Evolutionary conservation across 2,113 vertebrate genomes (phyloP), one percentile per base, ranked within the genome.

Genomic region (Lanius ludovicianus): DNA sequence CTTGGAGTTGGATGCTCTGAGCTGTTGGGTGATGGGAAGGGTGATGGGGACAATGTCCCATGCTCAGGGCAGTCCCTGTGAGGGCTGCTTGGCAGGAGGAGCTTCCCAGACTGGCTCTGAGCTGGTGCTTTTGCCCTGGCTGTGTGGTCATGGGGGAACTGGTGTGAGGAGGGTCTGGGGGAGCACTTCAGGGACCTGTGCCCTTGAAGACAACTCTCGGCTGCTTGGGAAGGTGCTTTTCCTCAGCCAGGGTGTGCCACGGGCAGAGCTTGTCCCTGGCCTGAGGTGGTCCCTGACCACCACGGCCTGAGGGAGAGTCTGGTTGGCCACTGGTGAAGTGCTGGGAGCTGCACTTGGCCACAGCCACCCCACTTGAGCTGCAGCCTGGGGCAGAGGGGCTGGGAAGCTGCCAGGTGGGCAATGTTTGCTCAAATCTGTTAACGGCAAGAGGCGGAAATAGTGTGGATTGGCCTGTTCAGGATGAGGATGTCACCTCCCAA

Each of bases 221-320:
- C 30, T 73, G 23, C 35, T 53, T 39, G 55, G 71, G n/a, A 44
- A 78, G 11, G 10, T 6, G 23, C 37, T 44, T 41, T 28, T 74
- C 13, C 65, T 82, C 42, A 50, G 33, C 21, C 4, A 6, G 39
- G 27, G 9, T n/a, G 64, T 62, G 79, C 28, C 30, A 0, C 4
- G 37, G 69, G 12, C 53, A 77, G 37, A n/a, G 47, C 33, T 60
- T 39, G 24, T 59, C 41, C 24, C 35, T 2, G 3, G 20, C 24
- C 13, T 3, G 3, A 5, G 30, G 64, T 68, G 42, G 16, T 30
- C 8, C 25, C 53, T 7, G 35, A 6, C 3, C 15, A 5, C 10
- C 42, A 24, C 0, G 1, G 44, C 69, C 8, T 16, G 47, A n/a
- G 64, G 31, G 19, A 3, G 18, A 9, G 39, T 4, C 39, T 23